phyloP scores from a whole-genome alignment of 2,113 vertebrate genomes.

The Zosterops hypoxanthus region DNA sequence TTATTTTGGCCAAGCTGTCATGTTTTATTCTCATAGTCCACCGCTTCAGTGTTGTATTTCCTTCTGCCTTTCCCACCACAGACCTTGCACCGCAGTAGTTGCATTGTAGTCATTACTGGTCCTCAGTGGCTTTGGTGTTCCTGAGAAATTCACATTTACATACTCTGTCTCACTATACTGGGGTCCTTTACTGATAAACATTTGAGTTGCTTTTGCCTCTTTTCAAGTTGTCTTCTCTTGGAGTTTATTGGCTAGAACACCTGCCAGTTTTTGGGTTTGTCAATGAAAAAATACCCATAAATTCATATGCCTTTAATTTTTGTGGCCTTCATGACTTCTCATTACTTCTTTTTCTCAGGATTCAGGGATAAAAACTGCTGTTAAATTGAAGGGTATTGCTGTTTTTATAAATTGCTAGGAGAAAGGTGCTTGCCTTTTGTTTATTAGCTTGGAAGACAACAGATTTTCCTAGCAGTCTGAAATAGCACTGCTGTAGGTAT shows the following conservation, averaged over 20 bases:
- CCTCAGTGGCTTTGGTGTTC: neutral
- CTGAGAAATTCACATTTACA: neutral
- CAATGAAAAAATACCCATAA: neutral
- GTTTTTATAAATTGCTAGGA: neutral
- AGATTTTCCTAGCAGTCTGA: neutral
- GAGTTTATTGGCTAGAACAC: neutral
- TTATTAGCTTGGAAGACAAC: neutral
- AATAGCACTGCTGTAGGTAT: neutral
- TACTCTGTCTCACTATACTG: neutral
- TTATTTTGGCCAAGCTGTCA: neutral
- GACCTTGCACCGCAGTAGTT: neutral
- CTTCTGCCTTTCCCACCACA: neutral
- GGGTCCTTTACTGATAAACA: neutral
- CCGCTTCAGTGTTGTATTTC: neutral
- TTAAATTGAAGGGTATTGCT: neutral
- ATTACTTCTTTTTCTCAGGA: rapidly evolving
- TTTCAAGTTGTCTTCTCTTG: neutral
- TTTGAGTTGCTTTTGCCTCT: neutral
- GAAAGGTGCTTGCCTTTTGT: neutral
- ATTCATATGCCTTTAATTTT: neutral
- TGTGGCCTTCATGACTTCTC: neutral
- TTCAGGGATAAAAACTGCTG: neutral
- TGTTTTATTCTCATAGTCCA: neutral
- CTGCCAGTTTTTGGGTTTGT: neutral
- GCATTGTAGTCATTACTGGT: neutral